A percentile compares a stretch with the other conserved stretches of the same genome.
These are phyloP conservation scores for Calliopsis andreniformis DNA, from an alignment of 1,140 invertebrate species.

Conservation along the genomic window DNA sequence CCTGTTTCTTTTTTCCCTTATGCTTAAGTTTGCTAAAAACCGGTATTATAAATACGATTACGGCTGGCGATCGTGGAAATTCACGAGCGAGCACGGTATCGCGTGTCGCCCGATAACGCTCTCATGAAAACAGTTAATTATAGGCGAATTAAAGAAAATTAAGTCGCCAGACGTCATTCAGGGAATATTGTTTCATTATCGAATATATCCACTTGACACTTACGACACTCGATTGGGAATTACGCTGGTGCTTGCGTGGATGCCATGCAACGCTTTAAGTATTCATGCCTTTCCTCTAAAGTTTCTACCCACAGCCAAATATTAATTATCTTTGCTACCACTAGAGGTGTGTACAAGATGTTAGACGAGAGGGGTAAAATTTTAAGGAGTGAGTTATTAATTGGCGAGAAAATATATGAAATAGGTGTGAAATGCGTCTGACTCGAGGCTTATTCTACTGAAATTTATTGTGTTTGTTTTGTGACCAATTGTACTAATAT, in stretches of 20 bases:
- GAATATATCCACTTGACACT: constrained; percentile 1
- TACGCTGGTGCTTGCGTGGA: not conserved
- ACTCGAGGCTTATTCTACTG: too few relatives aligned
- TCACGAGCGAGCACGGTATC: constrained; percentile 7
- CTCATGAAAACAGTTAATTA: not conserved
- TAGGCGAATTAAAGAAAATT: constrained; percentile 1
- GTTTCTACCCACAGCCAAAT: too few relatives aligned
- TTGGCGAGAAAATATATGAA: too few relatives aligned
- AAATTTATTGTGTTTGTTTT: too few relatives aligned
- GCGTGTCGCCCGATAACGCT: not conserved
- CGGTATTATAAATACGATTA: not conserved
- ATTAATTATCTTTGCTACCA: too few relatives aligned
- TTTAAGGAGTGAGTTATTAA: too few relatives aligned
- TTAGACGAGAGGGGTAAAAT: too few relatives aligned
- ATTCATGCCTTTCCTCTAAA: too few relatives aligned
- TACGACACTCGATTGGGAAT: not conserved
- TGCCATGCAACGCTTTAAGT: not conserved
- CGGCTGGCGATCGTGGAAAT: constrained; percentile 6
- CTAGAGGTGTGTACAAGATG: too few relatives aligned
- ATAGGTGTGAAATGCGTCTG: too few relatives aligned
- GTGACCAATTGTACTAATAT: too few relatives aligned
- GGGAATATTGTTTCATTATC: not conserved
- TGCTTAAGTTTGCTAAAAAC: too few relatives aligned
- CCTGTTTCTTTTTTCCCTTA: not conserved
- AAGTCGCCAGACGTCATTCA: not conserved